Evolutionary conservation across 92 coral and sea anemone species (phyloP).

Genomic region (Zoanthus gigantus): DNA sequence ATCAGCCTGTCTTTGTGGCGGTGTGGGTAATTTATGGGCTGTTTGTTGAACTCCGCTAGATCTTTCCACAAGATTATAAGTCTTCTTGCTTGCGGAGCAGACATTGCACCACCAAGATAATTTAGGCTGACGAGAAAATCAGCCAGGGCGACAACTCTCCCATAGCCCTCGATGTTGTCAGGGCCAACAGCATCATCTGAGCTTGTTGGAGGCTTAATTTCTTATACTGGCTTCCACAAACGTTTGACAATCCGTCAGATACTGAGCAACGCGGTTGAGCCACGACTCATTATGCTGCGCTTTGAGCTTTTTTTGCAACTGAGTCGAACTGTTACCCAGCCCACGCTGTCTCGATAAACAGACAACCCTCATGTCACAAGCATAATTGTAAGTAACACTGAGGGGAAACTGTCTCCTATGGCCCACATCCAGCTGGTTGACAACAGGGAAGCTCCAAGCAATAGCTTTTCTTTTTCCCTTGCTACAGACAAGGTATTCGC

Average conservation of each 20-base stretch:
- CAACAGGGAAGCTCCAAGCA: not conserved
- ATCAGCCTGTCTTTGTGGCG: not conserved
- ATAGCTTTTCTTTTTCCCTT: not conserved
- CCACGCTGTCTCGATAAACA: constrained; percentile 5
- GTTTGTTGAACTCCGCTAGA: too few relatives aligned
- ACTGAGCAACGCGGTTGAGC: constrained; percentile 24
- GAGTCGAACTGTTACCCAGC: constrained; percentile 38
- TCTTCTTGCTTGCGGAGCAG: too few relatives aligned
- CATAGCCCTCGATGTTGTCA: too few relatives aligned
- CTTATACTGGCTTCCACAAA: not conserved
- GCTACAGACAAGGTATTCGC: constrained; percentile 16
- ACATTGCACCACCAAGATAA: too few relatives aligned
- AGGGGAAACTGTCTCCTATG: constrained; percentile 27
- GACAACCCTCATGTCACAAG: constrained; percentile 53
- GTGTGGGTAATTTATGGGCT: too few relatives aligned
- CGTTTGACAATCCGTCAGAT: too few relatives aligned
- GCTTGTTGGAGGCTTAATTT: too few relatives aligned
- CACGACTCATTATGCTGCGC: constrained; percentile 61
- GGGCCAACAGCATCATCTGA: too few relatives aligned
- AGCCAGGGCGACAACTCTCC: too few relatives aligned
- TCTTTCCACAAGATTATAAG: too few relatives aligned
- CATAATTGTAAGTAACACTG: constrained; percentile 13
- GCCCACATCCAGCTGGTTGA: not conserved
- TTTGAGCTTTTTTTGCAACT: constrained; percentile 45
- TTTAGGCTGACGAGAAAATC: too few relatives aligned